Percentiles rank a stretch among this genome's conserved stretches.
Conservation (phyloP, 2,113 vertebrate genomes). For the Phalacrocorax brasilianus region DNA sequence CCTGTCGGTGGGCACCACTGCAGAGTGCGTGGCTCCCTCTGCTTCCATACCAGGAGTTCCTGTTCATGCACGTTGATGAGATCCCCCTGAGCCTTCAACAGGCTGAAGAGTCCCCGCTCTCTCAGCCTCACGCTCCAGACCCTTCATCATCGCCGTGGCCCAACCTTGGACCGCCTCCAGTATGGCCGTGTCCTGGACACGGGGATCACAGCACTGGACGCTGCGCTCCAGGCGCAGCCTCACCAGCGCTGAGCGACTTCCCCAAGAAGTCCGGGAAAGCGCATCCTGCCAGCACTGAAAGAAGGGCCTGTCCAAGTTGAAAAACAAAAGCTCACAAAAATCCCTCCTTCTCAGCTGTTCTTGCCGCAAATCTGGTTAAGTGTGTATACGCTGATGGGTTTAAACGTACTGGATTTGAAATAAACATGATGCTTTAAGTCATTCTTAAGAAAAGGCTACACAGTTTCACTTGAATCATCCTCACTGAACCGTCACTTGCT, state of each 20-base stretch:
- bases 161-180: neutral
- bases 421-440: neutral
- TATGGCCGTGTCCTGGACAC: too few relatives aligned
- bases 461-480: neutral
- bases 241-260: rapidly evolving
- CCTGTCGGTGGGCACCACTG: neutral
- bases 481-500: neutral
- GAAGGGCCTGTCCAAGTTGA: neutral
- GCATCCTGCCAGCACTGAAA: neutral
- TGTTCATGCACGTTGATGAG: too few relatives aligned
- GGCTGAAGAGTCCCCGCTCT: too few relatives aligned
- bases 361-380: neutral
- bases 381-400: neutral
- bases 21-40: neutral
- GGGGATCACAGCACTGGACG: neutral
- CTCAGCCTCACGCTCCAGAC: neutral
- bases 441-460: neutral
- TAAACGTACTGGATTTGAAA: neutral
- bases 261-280: neutral
- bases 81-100: neutral
- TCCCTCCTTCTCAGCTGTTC: neutral
- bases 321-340: neutral
- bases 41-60: neutral
- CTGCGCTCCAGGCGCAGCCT: neutral
- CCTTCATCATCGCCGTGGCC: rapidly evolving